Base-by-base conservation (phyloP, 2,113 vertebrate genomes). In the Mugil cephalus region DNA sequence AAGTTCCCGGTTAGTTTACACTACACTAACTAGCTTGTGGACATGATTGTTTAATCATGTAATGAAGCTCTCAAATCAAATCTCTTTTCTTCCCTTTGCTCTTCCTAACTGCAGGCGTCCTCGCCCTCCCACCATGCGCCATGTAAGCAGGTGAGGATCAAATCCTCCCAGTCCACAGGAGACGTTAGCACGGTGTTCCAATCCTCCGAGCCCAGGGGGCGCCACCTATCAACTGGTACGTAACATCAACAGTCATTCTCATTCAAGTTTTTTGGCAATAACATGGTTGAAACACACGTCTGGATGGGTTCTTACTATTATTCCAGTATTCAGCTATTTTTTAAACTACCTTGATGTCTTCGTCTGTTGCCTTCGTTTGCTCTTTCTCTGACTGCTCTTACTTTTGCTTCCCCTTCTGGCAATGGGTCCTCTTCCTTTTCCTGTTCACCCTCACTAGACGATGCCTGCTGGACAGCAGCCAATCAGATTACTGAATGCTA, bases 91-190 rank as follows among this genome's bases (percentile, higher is more conserved):
- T 35, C 40, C 13, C 1, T 43, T 11, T 56, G 46, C 50, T 35
- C 12, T 17, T 38, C n/a, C 38, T 15, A 10, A 8, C 53, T 59
- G 0, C 76, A 95, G 94, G 90, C 90, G 4, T 77, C 92, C 14
- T 94, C 95, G 36, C 93, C 94, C 47, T 93, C 96, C 60, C 96
- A 96, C 85, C 95, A 94, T 6, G 91, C 90, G 17, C 74, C 94
- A 4, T 93, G 94, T 77, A 98, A 96, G 74, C 98, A 98, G 91
- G 96, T 99, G 89, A 95, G 97, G 85, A 98, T 99, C 90, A 98
- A 97, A 91, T 90, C 97, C 53, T 98, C 98, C 18, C 97, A 99
- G 13, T 98, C 98, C 8, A 93, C 95, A 1, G 97, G 97, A 65
- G 98, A 99, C 65, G 93, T 98, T 60, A 97, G 92, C 90, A 89